Evolutionary conservation across 2,888 invertebrate species (phyloP).

Genomic region (Drosophila barbarae): DNA sequence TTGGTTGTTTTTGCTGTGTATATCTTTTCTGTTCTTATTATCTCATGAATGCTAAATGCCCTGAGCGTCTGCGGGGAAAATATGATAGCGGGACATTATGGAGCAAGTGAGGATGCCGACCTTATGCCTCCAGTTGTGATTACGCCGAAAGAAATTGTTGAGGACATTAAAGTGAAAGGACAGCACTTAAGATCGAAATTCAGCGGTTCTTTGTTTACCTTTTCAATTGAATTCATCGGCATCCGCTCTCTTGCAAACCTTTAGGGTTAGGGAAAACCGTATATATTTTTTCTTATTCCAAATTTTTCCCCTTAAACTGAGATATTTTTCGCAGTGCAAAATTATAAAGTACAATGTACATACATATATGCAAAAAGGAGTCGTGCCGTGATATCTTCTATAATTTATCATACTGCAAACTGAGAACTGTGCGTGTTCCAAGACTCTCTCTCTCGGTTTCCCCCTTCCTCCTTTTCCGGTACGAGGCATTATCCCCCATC

Average conservation of each 20-base stretch:
- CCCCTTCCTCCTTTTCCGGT: conserved; percentile 48
- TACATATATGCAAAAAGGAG: conserved; percentile 49
- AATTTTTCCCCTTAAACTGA: background rate
- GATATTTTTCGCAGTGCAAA: conserved; percentile 13
- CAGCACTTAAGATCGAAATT: too few species aligned
- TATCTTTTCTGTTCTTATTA: conserved; percentile 57
- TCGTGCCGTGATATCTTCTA: conserved; percentile 67
- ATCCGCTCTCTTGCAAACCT: too few species aligned
- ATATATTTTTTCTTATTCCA: too few species aligned
- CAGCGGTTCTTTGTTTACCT: too few species aligned
- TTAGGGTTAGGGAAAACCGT: too few species aligned
- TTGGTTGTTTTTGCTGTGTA: conserved; percentile 1
- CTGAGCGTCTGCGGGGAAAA: conserved; percentile 28
- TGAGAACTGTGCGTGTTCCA: conserved; percentile 31
- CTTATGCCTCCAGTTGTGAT: conserved; percentile 40
- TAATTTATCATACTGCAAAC: conserved; percentile 68
- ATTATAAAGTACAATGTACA: conserved; percentile 40
- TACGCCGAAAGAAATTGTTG: conserved; percentile 16
- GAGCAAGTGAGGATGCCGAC: conserved; percentile 16
- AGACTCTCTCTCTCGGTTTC: conserved; percentile 3
- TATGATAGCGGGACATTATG: conserved; percentile 25
- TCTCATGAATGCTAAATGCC: conserved; percentile 75
- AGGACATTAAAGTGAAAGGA: background rate
- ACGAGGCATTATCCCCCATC: conserved; percentile 33
- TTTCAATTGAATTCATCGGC: too few species aligned